phyloP scores from a whole-genome alignment of 2,113 vertebrate species.

The Pogonocichla stellata region DNA sequence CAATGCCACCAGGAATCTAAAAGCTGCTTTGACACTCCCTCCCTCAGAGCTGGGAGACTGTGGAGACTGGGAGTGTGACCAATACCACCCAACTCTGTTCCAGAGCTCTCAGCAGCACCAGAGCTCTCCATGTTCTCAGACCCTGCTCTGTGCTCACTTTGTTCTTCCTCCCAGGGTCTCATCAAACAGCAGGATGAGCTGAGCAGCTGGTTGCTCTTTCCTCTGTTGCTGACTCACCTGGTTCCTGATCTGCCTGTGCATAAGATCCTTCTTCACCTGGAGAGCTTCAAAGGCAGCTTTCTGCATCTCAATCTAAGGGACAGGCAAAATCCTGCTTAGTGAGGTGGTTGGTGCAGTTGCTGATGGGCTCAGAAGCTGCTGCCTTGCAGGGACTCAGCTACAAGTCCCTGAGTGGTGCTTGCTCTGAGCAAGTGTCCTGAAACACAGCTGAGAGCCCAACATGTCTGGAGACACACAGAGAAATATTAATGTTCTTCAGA shows the following conservation, averaged over 20 bases:
- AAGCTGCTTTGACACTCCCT: neutral
- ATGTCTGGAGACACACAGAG: neutral
- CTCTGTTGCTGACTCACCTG: conserved; percentile 78
- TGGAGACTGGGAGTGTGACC: neutral
- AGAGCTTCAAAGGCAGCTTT: conserved; percentile 94
- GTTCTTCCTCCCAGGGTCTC: neutral
- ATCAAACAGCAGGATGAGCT: neutral
- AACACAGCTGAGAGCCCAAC: neutral
- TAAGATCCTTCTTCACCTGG: conserved; percentile 91
- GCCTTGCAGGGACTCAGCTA: neutral
- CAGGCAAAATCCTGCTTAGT: neutral
- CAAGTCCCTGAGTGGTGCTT: neutral
- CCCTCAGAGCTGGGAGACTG: neutral
- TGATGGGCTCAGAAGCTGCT: neutral
- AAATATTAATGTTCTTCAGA: neutral
- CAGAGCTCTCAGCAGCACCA: neutral
- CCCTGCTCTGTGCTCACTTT: neutral
- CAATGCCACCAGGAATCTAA: neutral
- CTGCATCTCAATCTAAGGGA: conserved; percentile 90
- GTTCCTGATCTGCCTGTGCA: conserved; percentile 88
- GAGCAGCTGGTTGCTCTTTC: neutral
- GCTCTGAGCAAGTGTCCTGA: neutral
- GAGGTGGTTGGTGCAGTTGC: neutral
- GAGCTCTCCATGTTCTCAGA: neutral
- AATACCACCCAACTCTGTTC: accelerated